Evolutionary conservation across 37 sponge, comb jelly and placozoan species (phyloP).

Genomic region (Chondrilla cf. caribensis): DNA sequence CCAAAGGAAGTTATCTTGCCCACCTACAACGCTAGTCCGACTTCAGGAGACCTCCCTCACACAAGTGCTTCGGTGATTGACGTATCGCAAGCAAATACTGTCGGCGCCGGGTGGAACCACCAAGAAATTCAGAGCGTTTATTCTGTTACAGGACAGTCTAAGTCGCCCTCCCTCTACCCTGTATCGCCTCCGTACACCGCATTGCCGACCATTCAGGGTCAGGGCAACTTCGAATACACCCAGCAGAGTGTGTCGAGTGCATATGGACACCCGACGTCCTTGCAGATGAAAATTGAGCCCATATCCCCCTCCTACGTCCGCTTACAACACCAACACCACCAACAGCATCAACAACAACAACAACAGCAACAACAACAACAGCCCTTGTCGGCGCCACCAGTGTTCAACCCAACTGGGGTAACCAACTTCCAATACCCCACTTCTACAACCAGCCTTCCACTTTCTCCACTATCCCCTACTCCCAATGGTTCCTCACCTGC

Average conservation of each 20-base stretch:
- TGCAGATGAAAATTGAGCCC: constrained; percentile 34
- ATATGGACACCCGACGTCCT: background rate
- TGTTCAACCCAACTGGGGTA: background rate
- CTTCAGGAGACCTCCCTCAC: constrained; percentile 4
- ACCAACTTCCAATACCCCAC: constrained; percentile 45
- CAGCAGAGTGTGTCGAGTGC: background rate
- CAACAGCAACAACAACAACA: background rate
- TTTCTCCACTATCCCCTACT: constrained; percentile 44
- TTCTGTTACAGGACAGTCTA: background rate
- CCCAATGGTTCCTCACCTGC: constrained; percentile 20
- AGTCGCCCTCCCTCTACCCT: background rate
- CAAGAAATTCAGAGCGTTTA: constrained; percentile 13
- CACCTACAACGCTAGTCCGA: constrained; percentile 3
- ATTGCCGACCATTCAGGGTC: constrained; percentile 6
- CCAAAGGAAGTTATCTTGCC: background rate
- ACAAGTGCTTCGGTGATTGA: background rate
- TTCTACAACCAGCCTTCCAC: constrained; percentile 9
- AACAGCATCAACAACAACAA: background rate
- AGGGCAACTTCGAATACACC: background rate
- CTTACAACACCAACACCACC: background rate
- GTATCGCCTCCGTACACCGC: constrained; percentile 51
- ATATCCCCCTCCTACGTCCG: constrained; percentile 22
- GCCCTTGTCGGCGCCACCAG: constrained; percentile 50
- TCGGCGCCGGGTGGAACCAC: background rate
- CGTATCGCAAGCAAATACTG: background rate